Evolutionary conservation across 2,113 vertebrate species (phyloP).

Genomic region (Grallaria varia): DNA sequence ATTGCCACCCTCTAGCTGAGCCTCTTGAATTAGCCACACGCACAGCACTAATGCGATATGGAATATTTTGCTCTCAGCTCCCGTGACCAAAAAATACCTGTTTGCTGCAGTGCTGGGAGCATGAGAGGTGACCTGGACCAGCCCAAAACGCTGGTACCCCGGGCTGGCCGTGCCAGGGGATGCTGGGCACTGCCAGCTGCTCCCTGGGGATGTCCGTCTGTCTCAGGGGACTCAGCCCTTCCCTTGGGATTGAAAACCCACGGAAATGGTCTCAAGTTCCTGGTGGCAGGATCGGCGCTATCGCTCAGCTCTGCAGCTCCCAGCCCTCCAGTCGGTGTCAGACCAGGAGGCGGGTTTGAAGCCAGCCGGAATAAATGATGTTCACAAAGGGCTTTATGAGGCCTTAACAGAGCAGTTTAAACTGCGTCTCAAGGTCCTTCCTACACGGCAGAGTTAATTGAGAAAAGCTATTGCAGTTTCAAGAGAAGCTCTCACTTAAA

Average conservation of each 20-base stretch:
- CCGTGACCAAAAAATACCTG: background rate
- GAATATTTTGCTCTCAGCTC: background rate
- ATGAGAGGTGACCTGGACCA: background rate
- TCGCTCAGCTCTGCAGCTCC: background rate
- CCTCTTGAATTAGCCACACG: background rate
- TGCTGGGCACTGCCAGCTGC: background rate
- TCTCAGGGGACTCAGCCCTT: background rate
- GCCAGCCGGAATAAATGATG: background rate
- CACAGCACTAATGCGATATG: background rate
- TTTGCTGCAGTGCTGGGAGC: background rate
- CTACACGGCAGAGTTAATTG: background rate
- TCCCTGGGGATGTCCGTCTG: background rate
- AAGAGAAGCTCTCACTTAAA: background rate
- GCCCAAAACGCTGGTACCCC: background rate
- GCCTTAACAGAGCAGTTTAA: background rate
- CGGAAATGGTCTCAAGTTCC: background rate
- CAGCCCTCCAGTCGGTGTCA: background rate
- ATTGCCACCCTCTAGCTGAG: background rate
- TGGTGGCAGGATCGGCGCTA: background rate
- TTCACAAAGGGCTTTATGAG: background rate
- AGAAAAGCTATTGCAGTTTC: background rate
- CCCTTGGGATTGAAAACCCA: no score
- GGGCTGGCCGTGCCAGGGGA: background rate
- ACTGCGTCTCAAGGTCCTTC: background rate
- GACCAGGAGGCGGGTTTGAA: background rate